phyloP scores from a whole-genome alignment of 2,113 vertebrate genomes.

The Recurvirostra avosetta region DNA sequence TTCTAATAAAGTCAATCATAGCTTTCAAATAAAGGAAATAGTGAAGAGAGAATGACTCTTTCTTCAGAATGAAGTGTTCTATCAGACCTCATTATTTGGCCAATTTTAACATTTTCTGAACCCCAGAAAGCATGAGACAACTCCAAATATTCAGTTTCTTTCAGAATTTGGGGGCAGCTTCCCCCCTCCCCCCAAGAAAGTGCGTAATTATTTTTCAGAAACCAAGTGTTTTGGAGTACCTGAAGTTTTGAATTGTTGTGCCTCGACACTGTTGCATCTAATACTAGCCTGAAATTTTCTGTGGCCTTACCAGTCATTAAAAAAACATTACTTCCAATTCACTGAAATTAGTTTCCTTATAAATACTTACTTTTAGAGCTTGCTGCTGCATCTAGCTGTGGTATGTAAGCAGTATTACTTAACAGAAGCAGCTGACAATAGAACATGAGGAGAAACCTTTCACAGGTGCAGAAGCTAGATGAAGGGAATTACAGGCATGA shows the following conservation, averaged over 20 bases:
- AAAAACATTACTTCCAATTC: not conserved
- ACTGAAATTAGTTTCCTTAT: not conserved
- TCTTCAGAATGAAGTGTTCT: not conserved
- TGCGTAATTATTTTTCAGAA: not conserved
- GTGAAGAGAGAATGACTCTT: not conserved
- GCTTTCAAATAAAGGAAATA: not conserved
- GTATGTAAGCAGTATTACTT: not conserved
- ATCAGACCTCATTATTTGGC: not conserved
- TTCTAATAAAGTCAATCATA: not conserved
- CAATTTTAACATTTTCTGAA: not conserved
- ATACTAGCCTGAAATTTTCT: not conserved
- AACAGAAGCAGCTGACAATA: not conserved
- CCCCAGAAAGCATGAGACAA: not conserved
- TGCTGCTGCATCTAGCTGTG: not conserved
- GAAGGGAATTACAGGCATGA: not conserved
- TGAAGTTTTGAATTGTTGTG: not conserved
- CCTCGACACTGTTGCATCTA: not conserved
- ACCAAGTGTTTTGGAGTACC: not conserved
- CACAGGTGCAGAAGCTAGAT: not conserved
- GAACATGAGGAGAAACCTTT: not conserved
- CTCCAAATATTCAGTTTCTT: not conserved
- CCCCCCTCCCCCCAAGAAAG: fast-evolving
- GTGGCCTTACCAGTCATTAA: not conserved
- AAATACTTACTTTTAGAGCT: not conserved
- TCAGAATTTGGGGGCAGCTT: not conserved